Evolutionary conservation across 2,797 vertebrate species (phyloP).

Genomic region (Gastrophryne carolinensis): DNA sequence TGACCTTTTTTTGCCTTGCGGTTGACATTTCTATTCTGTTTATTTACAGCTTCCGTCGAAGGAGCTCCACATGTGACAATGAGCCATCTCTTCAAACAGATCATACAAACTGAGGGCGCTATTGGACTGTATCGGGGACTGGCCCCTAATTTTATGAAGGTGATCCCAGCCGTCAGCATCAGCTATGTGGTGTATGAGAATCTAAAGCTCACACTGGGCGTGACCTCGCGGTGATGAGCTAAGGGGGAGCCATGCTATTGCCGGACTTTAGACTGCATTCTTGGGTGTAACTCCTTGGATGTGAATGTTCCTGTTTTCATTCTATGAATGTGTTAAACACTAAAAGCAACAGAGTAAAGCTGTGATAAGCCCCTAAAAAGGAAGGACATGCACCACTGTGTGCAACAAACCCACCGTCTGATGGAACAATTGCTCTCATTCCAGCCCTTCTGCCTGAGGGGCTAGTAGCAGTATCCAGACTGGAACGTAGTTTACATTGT

Average conservation of each 20-base stretch:
- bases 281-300: conserved; percentile 52
- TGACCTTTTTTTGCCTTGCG: too few relatives aligned
- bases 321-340: conserved; percentile 88
- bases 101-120: conserved; percentile 86
- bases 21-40: not conserved
- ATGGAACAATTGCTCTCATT: conserved; percentile 56
- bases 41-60: conserved; percentile 72
- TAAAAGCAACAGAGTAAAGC: conserved; percentile 69
- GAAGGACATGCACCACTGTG: conserved; percentile 35
- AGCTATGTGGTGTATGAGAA: conserved; percentile 96
- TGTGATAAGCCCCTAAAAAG: conserved; percentile 63
- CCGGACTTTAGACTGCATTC: conserved; percentile 57
- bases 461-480: conserved; percentile 45
- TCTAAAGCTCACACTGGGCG: conserved; percentile 88
- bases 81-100: conserved; percentile 88
- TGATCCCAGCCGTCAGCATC: conserved; percentile 96
- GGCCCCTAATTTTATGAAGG: conserved; percentile 95
- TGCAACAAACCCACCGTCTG: conserved; percentile 22
- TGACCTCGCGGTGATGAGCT: conserved; percentile 81
- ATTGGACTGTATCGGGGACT: conserved; percentile 90
- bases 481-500: conserved; percentile 17
- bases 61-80: conserved; percentile 77
- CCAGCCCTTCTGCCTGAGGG: conserved; percentile 41
- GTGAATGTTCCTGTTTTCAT: conserved; percentile 72
- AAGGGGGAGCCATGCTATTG: conserved; percentile 18